A percentile compares a stretch with the other conserved stretches of the same genome.
Conservation (phyloP, 2,888 invertebrate species). For the Drosophila merina region DNA sequence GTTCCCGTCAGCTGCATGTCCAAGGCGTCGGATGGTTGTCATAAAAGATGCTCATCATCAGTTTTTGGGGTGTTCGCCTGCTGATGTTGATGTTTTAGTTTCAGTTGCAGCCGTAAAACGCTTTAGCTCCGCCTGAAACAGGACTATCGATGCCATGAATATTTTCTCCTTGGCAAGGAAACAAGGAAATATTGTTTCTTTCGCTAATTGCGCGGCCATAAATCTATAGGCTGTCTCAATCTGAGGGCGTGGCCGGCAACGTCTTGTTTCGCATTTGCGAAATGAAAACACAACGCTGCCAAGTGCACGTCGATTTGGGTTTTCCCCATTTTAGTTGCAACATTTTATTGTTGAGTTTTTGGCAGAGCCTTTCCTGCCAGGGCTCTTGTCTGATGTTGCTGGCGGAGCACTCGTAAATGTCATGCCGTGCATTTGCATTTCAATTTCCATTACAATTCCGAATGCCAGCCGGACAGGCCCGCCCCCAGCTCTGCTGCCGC, state of each 20-base stretch:
- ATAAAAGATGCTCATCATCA: constrained; percentile 74
- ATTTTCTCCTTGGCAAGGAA: constrained; percentile 4
- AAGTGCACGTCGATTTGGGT: constrained; percentile 48
- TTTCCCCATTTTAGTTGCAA: constrained; percentile 70
- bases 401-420: constrained; percentile 71
- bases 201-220: constrained; percentile 59
- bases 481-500: constrained; percentile 14
- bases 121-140: constrained; percentile 33
- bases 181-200: constrained; percentile 42
- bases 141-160: constrained; percentile 27
- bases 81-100: constrained; percentile 4
- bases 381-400: constrained; percentile 38
- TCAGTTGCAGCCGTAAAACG: constrained; percentile 30
- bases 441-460: constrained; percentile 78
- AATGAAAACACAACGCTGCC: constrained; percentile 67
- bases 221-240: constrained; percentile 67
- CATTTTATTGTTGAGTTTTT: constrained; percentile 79
- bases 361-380: constrained; percentile 52
- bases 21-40: constrained; percentile 69
- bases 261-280: constrained; percentile 78
- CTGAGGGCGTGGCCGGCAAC: constrained; percentile 59
- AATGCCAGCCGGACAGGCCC: constrained; percentile 38
- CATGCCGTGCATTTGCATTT: constrained; percentile 75
- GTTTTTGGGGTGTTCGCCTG: constrained; percentile 42
- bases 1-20: constrained; percentile 65